Base-by-base conservation (phyloP, 2,113 vertebrate genomes). In the Apeltes quadracus region DNA sequence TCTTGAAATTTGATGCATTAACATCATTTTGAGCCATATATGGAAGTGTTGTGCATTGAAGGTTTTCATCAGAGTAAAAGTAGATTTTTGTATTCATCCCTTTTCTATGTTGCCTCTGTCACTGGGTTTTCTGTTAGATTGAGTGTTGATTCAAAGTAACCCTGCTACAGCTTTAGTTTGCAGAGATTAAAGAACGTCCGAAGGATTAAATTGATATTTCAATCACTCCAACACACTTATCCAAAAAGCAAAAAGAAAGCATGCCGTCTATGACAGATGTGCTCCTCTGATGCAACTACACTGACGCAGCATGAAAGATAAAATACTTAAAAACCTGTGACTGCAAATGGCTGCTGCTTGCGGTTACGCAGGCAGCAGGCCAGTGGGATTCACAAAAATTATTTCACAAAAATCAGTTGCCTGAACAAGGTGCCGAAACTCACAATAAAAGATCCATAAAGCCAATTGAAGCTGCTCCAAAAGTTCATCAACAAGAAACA, bases 121-220 rank as follows among this genome's bases (percentile, higher is more conserved):
- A 55, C 18, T 54, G 27, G 16, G 16, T 69, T 55, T 69, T 43
- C 20, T 43, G 57, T 66, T 74, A 66, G 25, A 56, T 50, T 73
- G 34, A 44, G 41, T 66, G 34, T 9, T 64, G 44, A 34, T 23
- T 76, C 63, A 61, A 54, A 64, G 53, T 29, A 48, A 61, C 46
- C 5, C 39, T 72, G 57, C 68, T 22, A 69, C 36, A 23, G 12
- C 32, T 54, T 32, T 61, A 43, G 25, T 78, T 64, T 80, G 25
- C 51, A 5, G 61, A 61, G 80, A 78, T 85, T 68, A 81, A 73
- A 66, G 20, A 57, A 7, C 38, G 61, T 51, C 48, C 41, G 39
- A 38, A 29, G 68, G 72, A 76, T 83, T 78, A 79, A 3, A 58
- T 1, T 29, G 44, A 62, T 70, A 38, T 22, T 79, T 72, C 39